These are phyloP conservation scores for Nomada fucata DNA, from an alignment of 2,888 invertebrate genomes.

Conservation along the genomic window DNA sequence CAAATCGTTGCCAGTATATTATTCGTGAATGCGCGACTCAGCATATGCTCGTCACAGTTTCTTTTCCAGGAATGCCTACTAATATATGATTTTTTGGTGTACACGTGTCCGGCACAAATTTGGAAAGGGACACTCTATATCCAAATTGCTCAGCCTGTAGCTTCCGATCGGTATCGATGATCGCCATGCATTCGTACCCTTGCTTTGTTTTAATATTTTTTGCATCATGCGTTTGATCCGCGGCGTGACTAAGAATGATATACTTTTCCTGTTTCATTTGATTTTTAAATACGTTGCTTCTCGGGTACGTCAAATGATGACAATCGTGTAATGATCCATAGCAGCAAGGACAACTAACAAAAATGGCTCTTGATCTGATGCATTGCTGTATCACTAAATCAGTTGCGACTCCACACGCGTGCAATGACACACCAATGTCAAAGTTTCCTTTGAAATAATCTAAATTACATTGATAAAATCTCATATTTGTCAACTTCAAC, in stretches of 20 bases:
- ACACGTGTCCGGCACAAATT: constrained; percentile 92
- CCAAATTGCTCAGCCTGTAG: constrained; percentile 90
- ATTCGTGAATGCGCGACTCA: neutral
- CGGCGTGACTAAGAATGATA: constrained; percentile 93
- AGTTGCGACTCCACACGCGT: constrained; percentile 97
- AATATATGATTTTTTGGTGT: constrained; percentile 96
- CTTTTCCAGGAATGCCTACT: constrained; percentile 86
- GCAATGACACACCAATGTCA: constrained; percentile 94
- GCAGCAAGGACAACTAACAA: constrained; percentile 97
- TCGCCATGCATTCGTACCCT: constrained; percentile 94
- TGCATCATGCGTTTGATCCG: constrained; percentile 95
- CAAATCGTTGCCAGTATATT: constrained; percentile 4
- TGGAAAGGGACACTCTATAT: constrained; percentile 91
- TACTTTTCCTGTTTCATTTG: constrained; percentile 87
- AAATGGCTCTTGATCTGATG: constrained; percentile 90
- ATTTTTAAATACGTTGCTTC: constrained; percentile 88
- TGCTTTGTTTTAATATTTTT: constrained; percentile 89
- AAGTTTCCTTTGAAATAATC: constrained; percentile 94
- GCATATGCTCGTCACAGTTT: constrained; percentile 4
- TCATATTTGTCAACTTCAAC: constrained; percentile 90
- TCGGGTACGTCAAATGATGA: constrained; percentile 92
- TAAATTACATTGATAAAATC: constrained; percentile 94
- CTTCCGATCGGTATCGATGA: constrained; percentile 94
- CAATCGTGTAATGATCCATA: constrained; percentile 95
- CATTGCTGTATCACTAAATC: constrained; percentile 96